Base-by-base conservation (phyloP, 1,140 invertebrate species). In the Magallana ariakensis region DNA sequence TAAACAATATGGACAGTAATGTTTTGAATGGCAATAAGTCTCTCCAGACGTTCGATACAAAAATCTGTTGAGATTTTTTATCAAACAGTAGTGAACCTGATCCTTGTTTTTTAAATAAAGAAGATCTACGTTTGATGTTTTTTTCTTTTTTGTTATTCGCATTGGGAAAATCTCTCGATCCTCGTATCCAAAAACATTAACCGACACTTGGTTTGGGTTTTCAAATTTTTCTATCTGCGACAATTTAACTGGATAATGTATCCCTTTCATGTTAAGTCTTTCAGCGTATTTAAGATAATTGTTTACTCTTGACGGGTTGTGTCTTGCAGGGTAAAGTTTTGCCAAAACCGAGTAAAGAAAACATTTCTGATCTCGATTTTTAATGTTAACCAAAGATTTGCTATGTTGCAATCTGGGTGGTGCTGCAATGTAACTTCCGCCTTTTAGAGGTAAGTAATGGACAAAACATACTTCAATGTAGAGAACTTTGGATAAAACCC, bases 101-200 rank as follows among this genome's bases (percentile, higher is more conserved):
- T 26, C 9, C 46, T 87, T 33, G 46, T 81, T 58, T 33, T 60
- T 70, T 19, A 70, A 70, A 57, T 84, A 85, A 19, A 82, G 58
- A 46, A 84, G 55, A 80, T 87, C 70, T 58, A 81, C 26, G 81
- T 83, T 70, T 54, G 57, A 57, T n/a, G 58, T 75, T 1, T 33
- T 15, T 80, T 80, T 80, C 22, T n/a, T 16, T 26, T 84, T 87
- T 8, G 57, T 82, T 15, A 88, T 70, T 16, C 81, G 57, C 57
- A 88, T 60, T 13, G 87, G 87, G 54, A 80, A 87, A 22, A 84
- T 46, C 13, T 87, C 26, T 15, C 46, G 22, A 7, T 80, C 56
- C 46, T 81, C 85, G 75, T 75, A 84, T 22, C 86, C 86, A 84
- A 86, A 88, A 15, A 88, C 81, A 83, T 89, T 89, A 15, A 89